phyloP scores from a whole-genome alignment of 2,113 vertebrate genomes.

The Calidris pygmaea region DNA sequence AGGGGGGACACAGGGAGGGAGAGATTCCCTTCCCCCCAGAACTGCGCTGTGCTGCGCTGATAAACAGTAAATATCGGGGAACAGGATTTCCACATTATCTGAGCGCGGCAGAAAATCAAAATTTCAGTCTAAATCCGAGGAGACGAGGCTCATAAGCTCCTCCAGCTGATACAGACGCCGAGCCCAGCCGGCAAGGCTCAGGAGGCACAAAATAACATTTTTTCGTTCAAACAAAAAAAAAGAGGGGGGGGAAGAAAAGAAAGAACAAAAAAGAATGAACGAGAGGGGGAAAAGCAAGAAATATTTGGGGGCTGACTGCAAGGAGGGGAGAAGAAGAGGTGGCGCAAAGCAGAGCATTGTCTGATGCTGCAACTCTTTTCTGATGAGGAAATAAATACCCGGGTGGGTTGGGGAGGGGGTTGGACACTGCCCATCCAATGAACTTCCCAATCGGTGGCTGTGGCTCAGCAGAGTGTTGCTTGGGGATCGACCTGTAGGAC shows the following conservation, averaged over 20 bases:
- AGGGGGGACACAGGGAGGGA: constrained; percentile 53
- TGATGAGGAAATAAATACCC: neutral
- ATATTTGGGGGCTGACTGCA: neutral
- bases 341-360: neutral
- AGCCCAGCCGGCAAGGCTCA: constrained; percentile 16
- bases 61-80: constrained; percentile 85
- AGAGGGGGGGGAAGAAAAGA: neutral
- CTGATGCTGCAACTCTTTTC: neutral
- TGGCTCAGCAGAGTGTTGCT: neutral
- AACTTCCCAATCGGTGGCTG: neutral
- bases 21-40: constrained; percentile 73
- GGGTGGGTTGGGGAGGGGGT: neutral
- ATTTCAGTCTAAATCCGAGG: constrained; percentile 82
- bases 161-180: constrained; percentile 31
- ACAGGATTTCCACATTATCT: constrained; percentile 84
- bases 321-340: neutral
- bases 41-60: constrained; percentile 73
- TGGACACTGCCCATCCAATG: neutral
- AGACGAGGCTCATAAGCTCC: constrained; percentile 81
- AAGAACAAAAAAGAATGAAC: neutral
- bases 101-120: constrained; percentile 87
- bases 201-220: constrained; percentile 39
- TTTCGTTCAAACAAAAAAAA: neutral
- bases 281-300: neutral
- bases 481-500: constrained; percentile 43